Evolutionary conservation across 2,888 invertebrate species (phyloP), one percentile per base, ranked within the genome.

Genomic region (Eilema sororculum): DNA sequence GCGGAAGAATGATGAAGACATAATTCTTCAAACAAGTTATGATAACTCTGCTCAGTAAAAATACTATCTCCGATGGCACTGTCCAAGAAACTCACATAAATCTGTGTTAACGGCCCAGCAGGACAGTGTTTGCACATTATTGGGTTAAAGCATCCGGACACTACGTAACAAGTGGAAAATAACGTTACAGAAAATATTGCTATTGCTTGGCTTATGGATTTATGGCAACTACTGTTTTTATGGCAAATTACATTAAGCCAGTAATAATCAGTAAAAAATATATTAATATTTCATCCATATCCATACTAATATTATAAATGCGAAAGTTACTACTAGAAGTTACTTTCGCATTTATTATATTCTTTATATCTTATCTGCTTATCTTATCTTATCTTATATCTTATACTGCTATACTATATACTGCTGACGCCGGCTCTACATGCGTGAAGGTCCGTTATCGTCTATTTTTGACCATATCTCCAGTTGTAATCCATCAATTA

Each of bases 101-200:
- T 87, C 85, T 81, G 78, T 79, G 82, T 83, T 86, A 84, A 84
- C 80, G 81, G 73, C 81, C 80, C 81, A 74, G 74, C 72, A 82
- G 84, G 84, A 85, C 84, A 77, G 74, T 84, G 84, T 85, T 84
- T 82, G 83, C 84, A 80, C 82, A 79, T 86, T 86, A 85, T 87
- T 86, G 84, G 83, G 83, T 86, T 86, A 86, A 84, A 82, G 80
- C 84, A 81, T 78, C 78, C 80, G 77, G 72, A 68, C 69, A 76
- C 76, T 73, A 80, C 77, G 74, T 78, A 81, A 83, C 82, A 82
- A 84, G 82, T 78, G 80, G 81, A 82, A 81, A 80, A 84, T 80
- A 77, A 75, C 78, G 73, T 81, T 82, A 82, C 76, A 77, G 76
- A 76, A 79, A 80, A 80, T 81, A 81, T 79, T 61, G 73, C 72